Evolutionary conservation across 2,888 invertebrate genomes (phyloP).

Genomic region (Alloplasta piceator): DNA sequence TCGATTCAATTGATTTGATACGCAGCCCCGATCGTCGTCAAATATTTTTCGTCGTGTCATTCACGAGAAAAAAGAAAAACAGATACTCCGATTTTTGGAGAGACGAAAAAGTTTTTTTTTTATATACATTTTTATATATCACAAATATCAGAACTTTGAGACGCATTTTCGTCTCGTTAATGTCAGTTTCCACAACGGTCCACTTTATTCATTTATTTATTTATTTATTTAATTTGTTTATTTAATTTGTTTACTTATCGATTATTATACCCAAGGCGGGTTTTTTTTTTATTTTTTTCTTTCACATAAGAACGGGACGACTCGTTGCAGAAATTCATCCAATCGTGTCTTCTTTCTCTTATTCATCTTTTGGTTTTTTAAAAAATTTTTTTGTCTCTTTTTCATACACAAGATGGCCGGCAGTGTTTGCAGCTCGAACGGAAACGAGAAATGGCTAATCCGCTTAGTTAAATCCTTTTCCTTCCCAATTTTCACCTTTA

Average conservation of each 20-base stretch:
- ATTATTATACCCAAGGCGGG: slow-evolving; percentile 1
- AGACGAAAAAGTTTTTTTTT: slow-evolving; percentile 37
- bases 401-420: slow-evolving; percentile 47
- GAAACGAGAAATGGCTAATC: slow-evolving; percentile 39
- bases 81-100: slow-evolving; percentile 48
- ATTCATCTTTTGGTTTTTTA: not conserved
- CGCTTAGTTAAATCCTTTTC: not conserved
- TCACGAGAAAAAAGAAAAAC: slow-evolving; percentile 12
- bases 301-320: slow-evolving; percentile 35
- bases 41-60: slow-evolving; percentile 2
- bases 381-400: not conserved
- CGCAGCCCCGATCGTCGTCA: slow-evolving; percentile 24
- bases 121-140: slow-evolving; percentile 26
- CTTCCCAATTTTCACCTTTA: not conserved
- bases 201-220: slow-evolving; percentile 1
- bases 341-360: slow-evolving; percentile 1
- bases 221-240: slow-evolving; percentile 2
- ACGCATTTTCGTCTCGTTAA: slow-evolving; percentile 1
- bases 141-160: slow-evolving; percentile 54
- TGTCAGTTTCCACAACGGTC: not conserved
- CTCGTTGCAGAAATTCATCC: slow-evolving; percentile 34
- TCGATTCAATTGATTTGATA: slow-evolving; percentile 48
- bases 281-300: slow-evolving; percentile 9
- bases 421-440: slow-evolving; percentile 58
- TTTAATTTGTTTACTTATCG: not conserved